These are phyloP conservation scores for Chloebia gouldiae DNA, from an alignment of 2,113 vertebrate species.

Conservation along the genomic window DNA sequence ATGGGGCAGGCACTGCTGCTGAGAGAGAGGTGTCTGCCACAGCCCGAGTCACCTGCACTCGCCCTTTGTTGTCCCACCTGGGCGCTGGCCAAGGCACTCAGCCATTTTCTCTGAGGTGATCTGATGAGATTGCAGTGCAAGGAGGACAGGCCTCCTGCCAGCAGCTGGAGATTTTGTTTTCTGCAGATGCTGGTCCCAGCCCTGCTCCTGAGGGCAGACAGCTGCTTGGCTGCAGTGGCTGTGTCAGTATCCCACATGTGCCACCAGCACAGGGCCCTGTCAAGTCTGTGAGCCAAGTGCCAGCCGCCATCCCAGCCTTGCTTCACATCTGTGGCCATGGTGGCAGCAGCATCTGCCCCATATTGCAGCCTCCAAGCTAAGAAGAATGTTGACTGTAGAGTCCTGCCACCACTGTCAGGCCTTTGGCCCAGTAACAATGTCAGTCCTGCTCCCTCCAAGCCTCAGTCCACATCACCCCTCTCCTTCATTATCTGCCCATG, in stretches of 20 bases:
- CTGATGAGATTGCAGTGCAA: rapidly evolving
- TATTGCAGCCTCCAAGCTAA: background rate
- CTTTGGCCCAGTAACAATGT: rapidly evolving
- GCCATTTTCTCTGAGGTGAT: slow-evolving; percentile 19
- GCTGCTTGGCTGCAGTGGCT: rapidly evolving
- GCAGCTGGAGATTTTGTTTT: background rate
- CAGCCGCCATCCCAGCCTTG: rapidly evolving
- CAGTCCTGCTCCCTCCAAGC: background rate
- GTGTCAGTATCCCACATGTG: background rate
- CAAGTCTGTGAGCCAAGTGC: background rate
- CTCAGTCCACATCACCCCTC: rapidly evolving
- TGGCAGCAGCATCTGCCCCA: background rate
- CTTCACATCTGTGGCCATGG: rapidly evolving
- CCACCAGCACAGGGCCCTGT: no score
- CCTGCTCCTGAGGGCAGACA: background rate
- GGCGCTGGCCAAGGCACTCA: background rate
- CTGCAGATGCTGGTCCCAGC: background rate
- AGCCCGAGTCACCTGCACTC: rapidly evolving
- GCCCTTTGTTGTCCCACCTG: background rate
- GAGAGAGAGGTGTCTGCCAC: background rate
- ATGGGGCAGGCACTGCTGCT: rapidly evolving
- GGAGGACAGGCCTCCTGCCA: background rate
- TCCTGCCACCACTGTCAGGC: rapidly evolving
- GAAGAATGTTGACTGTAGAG: background rate
- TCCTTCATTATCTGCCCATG: background rate